These are phyloP conservation scores for Drosophila hydei DNA, from an alignment of 1,140 invertebrate genomes.

Conservation along the genomic window DNA sequence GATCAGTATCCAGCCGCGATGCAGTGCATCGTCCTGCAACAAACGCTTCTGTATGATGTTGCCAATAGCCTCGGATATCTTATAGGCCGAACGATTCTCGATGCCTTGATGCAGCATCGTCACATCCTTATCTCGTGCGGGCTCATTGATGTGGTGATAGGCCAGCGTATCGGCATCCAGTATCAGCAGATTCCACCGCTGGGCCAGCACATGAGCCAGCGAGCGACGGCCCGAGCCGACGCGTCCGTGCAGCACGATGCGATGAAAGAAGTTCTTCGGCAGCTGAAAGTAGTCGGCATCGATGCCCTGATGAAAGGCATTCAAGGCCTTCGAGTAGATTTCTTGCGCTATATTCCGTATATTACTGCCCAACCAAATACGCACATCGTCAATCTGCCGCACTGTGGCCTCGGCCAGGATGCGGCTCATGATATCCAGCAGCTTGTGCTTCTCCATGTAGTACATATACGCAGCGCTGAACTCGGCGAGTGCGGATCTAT, in stretches of 20 bases:
- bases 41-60: conserved; percentile 59
- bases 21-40: conserved; percentile 62
- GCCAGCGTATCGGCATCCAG: conserved; percentile 69
- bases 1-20: conserved; percentile 68
- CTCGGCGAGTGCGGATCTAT: conserved; percentile 48
- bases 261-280: conserved; percentile 57
- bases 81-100: conserved; percentile 39
- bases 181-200: conserved; percentile 69
- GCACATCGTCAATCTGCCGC: conserved; percentile 44
- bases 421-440: conserved; percentile 73
- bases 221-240: conserved; percentile 68
- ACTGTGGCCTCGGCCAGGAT: conserved; percentile 61
- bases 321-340: conserved; percentile 60
- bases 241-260: conserved; percentile 68
- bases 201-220: conserved; percentile 54
- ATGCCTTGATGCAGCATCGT: conserved; percentile 52
- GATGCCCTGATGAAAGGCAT: conserved; percentile 55
- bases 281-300: conserved; percentile 57
- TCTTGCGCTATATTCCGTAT: conserved; percentile 54
- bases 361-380: conserved; percentile 67
- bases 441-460: conserved; percentile 75
- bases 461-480: conserved; percentile 66
- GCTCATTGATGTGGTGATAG: conserved; percentile 60
- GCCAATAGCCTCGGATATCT: conserved; percentile 56
- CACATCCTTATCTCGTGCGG: conserved; percentile 16